Evolutionary conservation across 1,140 invertebrate genomes (phyloP).

Genomic region (Bicyclus anynana): DNA sequence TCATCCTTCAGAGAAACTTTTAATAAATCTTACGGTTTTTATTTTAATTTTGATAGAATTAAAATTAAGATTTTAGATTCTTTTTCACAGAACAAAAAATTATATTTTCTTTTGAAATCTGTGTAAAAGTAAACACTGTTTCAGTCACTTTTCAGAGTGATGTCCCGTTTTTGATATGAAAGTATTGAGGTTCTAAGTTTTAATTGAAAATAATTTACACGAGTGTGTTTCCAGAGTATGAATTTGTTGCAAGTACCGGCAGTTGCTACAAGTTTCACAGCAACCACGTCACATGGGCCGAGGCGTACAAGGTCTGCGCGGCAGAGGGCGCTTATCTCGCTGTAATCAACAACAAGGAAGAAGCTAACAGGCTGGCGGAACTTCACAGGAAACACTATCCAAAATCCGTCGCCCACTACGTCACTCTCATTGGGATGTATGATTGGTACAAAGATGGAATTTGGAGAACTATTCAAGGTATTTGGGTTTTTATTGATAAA

Average conservation of each 20-base stretch:
- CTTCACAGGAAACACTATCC: background rate
- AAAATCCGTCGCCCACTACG: background rate
- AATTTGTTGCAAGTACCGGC: background rate
- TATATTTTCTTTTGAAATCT: too few species aligned
- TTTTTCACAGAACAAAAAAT: too few species aligned
- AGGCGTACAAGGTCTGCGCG: slow-evolving; percentile 12
- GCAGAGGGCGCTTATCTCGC: slow-evolving; percentile 23
- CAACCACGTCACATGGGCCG: slow-evolving; percentile 7
- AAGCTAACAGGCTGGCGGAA: background rate
- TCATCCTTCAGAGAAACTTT: too few species aligned
- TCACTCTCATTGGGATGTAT: background rate
- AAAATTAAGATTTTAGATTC: too few species aligned
- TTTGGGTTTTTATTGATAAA: too few species aligned
- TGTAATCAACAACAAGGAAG: slow-evolving; percentile 15
- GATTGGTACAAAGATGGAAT: background rate
- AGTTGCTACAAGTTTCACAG: slow-evolving; percentile 29
- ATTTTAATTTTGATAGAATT: too few species aligned
- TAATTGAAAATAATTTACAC: too few species aligned
- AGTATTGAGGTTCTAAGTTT: too few species aligned
- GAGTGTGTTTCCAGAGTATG: slow-evolving; percentile 18
- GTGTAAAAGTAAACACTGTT: too few species aligned
- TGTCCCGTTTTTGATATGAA: too few species aligned
- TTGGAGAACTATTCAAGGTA: background rate
- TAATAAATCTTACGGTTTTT: too few species aligned
- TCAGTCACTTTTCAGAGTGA: too few species aligned